Base-by-base conservation (phyloP, 2,113 vertebrate species). In the Pseudorasbora parva region DNA sequence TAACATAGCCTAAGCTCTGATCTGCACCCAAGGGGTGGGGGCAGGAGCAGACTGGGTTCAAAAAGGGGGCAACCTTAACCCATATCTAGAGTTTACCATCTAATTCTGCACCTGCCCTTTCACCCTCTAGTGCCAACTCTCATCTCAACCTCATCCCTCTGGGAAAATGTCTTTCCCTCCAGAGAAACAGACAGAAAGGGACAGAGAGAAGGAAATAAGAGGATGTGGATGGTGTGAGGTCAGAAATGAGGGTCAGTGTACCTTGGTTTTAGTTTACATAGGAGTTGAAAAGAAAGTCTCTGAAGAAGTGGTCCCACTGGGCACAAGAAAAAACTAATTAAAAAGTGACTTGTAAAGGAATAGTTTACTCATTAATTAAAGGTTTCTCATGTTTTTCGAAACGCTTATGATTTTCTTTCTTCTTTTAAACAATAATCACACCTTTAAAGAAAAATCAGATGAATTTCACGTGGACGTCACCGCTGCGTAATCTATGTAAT, bases 21-120 rank as follows among this genome's bases (percentile, higher is more conserved):
- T 73, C 79, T 83, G 27, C 19, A n/a, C 49, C 25, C 14, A 77
- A 45, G 11, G 73, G 56, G 37, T 8, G 54, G 77, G 25, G 49
- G 49, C 23, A 69, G 84, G 68, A 56, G 59, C 49, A 81, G 45
- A 21, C 15, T 54, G 60, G 64, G 78, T 68, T 81, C 78, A 84
- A 56, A 77, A 81, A 62, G 74, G 71, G 66, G 54, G 73, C 86
- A 84, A 87, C 78, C 82, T 87, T 62, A 77, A 78, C 56, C 81
- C 73, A 84, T 76, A 80, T 81, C 78, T 84, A 54, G 62, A 60
- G 60, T 71, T 56, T 84, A 43, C 64, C 82, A 76, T 69, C 33
- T n/a, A 49, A 59, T 66, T 86, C 78, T 81, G 51, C 51, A 81
- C 54, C 82, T 84, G 78, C 60, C 78, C 78, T 72, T 69, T 30